A percentile compares a stretch with the other conserved stretches of the same genome.
These are phyloP conservation scores for Pseudeuparius sepicola DNA, from an alignment of 2,888 invertebrate species.

Conservation along the genomic window DNA sequence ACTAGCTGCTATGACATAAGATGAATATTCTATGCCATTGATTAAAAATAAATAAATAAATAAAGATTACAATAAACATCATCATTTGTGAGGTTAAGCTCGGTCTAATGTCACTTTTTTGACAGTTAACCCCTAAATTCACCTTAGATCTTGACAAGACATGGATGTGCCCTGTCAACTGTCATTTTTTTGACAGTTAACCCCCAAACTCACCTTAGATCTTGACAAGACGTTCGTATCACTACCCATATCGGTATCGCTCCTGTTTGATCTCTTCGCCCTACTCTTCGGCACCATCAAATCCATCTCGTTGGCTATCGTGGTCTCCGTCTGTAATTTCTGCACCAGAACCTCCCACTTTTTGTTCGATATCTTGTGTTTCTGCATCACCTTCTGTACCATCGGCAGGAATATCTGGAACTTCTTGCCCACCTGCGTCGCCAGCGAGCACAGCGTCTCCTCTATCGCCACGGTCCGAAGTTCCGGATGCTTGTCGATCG, in stretches of 20 bases:
- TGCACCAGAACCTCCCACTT: conserved; percentile 72
- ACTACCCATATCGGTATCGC: conserved; percentile 52
- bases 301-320: conserved; percentile 66
- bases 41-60: too few species aligned
- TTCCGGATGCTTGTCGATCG: conserved; percentile 70
- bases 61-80: too few species aligned
- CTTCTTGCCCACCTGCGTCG: conserved; percentile 80
- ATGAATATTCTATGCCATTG: too few species aligned
- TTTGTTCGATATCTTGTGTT: conserved; percentile 68
- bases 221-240: conserved; percentile 66
- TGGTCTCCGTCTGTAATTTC: conserved; percentile 62
- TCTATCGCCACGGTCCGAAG: conserved; percentile 78
- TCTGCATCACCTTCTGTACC: conserved; percentile 72
- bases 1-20: too few species aligned
- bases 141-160: too few species aligned
- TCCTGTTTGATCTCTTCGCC: conserved; percentile 46
- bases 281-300: conserved; percentile 46
- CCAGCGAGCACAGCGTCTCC: conserved; percentile 78
- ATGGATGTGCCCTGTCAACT: too few species aligned
- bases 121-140: too few species aligned
- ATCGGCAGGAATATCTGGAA: conserved; percentile 88
- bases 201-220: too few species aligned
- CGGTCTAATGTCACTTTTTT: too few species aligned
- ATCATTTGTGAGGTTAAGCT: too few species aligned
- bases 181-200: too few species aligned